Base-by-base conservation (phyloP, 2,113 vertebrate species). In the Sinocyclocheilus grahami region DNA sequence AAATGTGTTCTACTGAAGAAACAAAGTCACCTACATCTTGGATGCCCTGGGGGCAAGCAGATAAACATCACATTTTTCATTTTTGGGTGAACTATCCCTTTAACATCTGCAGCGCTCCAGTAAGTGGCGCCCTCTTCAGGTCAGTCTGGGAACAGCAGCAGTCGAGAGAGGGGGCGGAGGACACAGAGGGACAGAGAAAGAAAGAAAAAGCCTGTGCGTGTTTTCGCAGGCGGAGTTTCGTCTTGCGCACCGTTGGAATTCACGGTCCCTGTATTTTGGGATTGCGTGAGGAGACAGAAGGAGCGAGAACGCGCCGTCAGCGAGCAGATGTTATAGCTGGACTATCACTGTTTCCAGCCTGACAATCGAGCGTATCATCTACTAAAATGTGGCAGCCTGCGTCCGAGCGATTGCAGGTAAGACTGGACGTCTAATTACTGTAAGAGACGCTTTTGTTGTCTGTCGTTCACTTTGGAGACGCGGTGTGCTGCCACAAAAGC, bases 401-500 rank as follows among this genome's bases (percentile, higher is more conserved):
- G 92, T 97, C 96, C 74, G 97, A 98, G 93, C 96, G 97, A 93
- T 92, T 98, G 95, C 97, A 98, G 97, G 97, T 98, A 95, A 92
- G 93, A 6, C 3, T 33, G 48, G 33, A 33, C 27, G 16, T 46
- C n/a, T 39, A 42, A 67, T 69, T 63, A 48, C 42, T 82, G 27
- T 11, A 67, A 30, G n/a, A 72, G 46, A 53, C n/a, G 74, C 62
- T 5, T 62, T 80, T 14, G n/a, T 24, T 75, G 24, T 74, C 27
- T 72, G 46, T 53, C 46, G 48, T 72, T 27, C 60, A 48, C 46
- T 76, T 46, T 76, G 48, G 55, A 72, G 63, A 18, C 18, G 20
- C 42, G 0, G 20, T 33, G 27, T 16, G 42, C 48, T 72, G 81
- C 65, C 65, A 80, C 13, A 13, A 22, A 22, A 48, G 80, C 62